Evolutionary conservation across 2,797 vertebrate genomes (phyloP).

Genomic region (Novumbra hubbsi): DNA sequence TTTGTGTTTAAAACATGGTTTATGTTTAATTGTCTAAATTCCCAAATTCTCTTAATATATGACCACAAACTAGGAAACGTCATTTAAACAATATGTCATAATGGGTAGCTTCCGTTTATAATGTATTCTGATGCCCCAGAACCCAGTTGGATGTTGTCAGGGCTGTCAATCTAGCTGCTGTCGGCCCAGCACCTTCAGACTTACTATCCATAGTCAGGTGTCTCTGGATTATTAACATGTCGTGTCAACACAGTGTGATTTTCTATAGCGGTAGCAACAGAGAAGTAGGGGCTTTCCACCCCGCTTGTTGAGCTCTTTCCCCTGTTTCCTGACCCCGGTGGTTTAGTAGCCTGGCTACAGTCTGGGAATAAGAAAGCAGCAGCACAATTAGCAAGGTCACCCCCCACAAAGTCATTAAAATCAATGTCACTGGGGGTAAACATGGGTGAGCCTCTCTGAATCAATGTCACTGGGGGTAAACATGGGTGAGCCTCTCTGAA

Average conservation of each 20-base stretch:
- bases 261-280: not conserved
- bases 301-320: not conserved
- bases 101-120: too few relatives aligned
- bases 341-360: not conserved
- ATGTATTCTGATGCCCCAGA: too few relatives aligned
- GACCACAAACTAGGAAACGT: too few relatives aligned
- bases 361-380: not conserved
- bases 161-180: not conserved
- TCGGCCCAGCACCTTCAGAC: not conserved
- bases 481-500: constrained; percentile 1
- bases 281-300: not conserved
- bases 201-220: not conserved
- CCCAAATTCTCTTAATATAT: too few relatives aligned
- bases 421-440: constrained; percentile 15
- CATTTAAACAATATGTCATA: too few relatives aligned
- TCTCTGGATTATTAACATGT: not conserved
- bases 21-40: too few relatives aligned
- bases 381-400: constrained; percentile 12
- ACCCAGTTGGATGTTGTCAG: not conserved
- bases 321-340: not conserved
- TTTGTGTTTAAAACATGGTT: too few relatives aligned
- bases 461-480: constrained; percentile 1
- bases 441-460: not conserved
- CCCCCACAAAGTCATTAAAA: constrained; percentile 18
- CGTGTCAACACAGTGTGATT: not conserved